These are phyloP conservation scores for Papilio xuthus DNA, from an alignment of 1,140 invertebrate genomes.

Conservation along the genomic window DNA sequence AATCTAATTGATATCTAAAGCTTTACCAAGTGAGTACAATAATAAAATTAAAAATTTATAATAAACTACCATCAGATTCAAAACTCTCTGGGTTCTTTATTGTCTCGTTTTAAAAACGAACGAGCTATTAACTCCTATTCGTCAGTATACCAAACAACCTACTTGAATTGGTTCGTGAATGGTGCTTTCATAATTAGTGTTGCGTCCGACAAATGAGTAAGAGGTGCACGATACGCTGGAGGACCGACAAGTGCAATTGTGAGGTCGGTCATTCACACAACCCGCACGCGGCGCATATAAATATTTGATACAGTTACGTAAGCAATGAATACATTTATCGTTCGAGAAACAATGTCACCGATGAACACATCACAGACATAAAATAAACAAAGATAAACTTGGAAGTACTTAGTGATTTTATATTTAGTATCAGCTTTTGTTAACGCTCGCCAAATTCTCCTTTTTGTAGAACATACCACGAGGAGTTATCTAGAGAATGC, in stretches of 20 bases:
- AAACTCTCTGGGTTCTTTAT: neutral
- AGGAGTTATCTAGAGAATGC: neutral
- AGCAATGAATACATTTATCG: constrained; percentile 28
- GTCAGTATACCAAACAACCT: neutral
- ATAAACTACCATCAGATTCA: neutral
- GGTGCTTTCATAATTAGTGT: constrained; percentile 13
- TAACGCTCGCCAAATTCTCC: constrained; percentile 1
- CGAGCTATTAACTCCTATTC: neutral
- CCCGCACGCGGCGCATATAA: constrained; percentile 39
- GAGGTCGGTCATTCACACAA: constrained; percentile 54
- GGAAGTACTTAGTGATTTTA: neutral
- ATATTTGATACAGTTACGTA: constrained; percentile 38
- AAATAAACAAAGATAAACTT: constrained; percentile 6
- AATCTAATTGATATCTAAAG: neutral
- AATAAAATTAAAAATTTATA: neutral
- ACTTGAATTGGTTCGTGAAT: neutral
- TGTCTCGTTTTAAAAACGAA: neutral
- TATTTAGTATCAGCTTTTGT: neutral
- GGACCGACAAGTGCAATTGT: constrained; percentile 47
- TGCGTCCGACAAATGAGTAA: constrained; percentile 25
- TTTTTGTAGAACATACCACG: constrained; percentile 8
- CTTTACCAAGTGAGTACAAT: neutral
- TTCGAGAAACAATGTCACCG: constrained; percentile 31
- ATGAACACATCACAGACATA: neutral
- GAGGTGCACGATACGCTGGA: constrained; percentile 29